These are phyloP conservation scores for Ferdinandea cuprea DNA, from an alignment of 2,888 invertebrate genomes.

Conservation along the genomic window DNA sequence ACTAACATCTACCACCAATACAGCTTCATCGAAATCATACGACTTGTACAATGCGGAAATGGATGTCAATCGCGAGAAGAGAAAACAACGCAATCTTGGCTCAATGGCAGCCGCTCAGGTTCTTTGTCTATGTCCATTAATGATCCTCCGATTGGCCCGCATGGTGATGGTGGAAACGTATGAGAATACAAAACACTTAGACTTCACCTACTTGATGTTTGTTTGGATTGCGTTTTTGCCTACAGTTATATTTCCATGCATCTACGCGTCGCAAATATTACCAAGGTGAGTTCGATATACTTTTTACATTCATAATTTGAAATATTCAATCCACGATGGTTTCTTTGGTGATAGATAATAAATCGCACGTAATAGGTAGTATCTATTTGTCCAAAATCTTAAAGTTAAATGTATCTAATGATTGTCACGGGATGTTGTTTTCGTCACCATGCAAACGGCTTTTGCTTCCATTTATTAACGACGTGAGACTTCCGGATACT, in stretches of 20 bases:
- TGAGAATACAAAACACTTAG: slow-evolving; percentile 87
- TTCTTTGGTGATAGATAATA: too few species aligned
- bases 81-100: slow-evolving; percentile 87
- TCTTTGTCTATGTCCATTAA: slow-evolving; percentile 87
- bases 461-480: too few species aligned
- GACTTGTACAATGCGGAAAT: slow-evolving; percentile 85
- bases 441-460: too few species aligned
- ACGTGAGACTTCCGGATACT: too few species aligned
- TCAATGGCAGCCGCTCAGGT: slow-evolving; percentile 87
- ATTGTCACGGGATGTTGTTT: too few species aligned
- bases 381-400: too few species aligned
- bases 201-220: slow-evolving; percentile 87
- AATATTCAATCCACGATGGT: slow-evolving; percentile 1
- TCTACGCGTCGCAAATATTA: slow-evolving; percentile 87
- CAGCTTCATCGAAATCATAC: slow-evolving; percentile 78
- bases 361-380: too few species aligned
- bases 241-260: slow-evolving; percentile 86
- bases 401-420: too few species aligned
- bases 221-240: slow-evolving; percentile 89
- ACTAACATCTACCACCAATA: slow-evolving; percentile 70
- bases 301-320: neutral
- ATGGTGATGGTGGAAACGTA: slow-evolving; percentile 88
- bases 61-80: slow-evolving; percentile 86
- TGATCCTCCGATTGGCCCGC: slow-evolving; percentile 86
- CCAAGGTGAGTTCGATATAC: slow-evolving; percentile 83